Conservation (phyloP, 2,797 vertebrate genomes). For the Tinamus major region DNA sequence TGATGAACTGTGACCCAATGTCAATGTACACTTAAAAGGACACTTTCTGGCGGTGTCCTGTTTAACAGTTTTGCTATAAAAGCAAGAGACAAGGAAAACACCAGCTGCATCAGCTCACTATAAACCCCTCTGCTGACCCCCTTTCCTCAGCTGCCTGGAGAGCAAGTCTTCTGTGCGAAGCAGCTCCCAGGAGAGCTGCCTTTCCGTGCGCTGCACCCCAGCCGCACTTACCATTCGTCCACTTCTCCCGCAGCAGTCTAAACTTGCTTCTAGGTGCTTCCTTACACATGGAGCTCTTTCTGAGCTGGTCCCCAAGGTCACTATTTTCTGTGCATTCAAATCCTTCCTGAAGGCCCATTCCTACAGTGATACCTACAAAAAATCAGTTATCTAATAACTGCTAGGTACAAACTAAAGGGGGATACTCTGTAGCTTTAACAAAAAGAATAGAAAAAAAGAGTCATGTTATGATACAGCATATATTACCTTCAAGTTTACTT, state of each 20-base stretch:
- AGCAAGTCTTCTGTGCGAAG: not conserved
- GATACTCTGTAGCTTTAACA: not conserved
- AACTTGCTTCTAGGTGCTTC: conserved; percentile 33
- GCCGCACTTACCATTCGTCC: conserved; percentile 5
- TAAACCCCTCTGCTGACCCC: conserved; percentile 34
- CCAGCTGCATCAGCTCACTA: conserved; percentile 9
- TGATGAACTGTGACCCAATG: not conserved
- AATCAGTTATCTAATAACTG: conserved; percentile 27
- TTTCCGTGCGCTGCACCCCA: not conserved
- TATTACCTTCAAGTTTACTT: not conserved
- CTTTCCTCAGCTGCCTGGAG: not conserved
- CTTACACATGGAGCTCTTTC: conserved; percentile 31
- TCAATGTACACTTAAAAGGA: not conserved
- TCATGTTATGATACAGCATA: not conserved
- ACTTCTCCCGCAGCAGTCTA: conserved; percentile 26
- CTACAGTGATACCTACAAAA: conserved; percentile 28
- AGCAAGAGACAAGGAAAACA: conserved; percentile 20
- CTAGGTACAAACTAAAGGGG: not conserved
- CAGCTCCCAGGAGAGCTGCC: not conserved
- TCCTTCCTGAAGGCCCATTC: conserved; percentile 26
- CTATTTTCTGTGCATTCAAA: conserved; percentile 36
- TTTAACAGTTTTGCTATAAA: conserved; percentile 24
- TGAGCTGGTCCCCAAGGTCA: conserved; percentile 22
- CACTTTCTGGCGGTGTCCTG: not conserved
- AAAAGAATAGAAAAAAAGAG: not conserved